Evolutionary conservation across 64 coral and sea anemone genomes (phyloP).

Genomic region (Exaiptasia diaphana): DNA sequence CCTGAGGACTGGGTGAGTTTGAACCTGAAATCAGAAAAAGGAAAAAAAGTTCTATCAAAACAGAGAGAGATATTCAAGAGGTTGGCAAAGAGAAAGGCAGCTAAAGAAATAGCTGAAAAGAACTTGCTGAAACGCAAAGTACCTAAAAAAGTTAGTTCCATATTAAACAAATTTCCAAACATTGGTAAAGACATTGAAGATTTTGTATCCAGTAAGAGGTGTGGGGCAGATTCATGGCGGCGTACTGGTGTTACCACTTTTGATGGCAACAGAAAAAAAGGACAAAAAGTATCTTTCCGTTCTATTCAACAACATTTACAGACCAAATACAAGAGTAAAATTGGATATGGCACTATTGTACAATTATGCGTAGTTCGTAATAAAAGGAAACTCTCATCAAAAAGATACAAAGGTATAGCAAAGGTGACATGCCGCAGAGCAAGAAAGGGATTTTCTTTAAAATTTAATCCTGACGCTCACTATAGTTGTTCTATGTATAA

Average conservation of each 20-base stretch:
- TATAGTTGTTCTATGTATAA: slow-evolving; percentile 39
- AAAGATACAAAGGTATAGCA: slow-evolving; percentile 29
- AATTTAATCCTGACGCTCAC: slow-evolving; percentile 51
- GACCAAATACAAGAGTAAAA: slow-evolving; percentile 12
- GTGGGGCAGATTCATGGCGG: slow-evolving; percentile 20
- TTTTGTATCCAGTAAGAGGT: slow-evolving; percentile 37
- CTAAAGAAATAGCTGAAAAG: slow-evolving; percentile 27
- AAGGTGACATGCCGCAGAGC: slow-evolving; percentile 31
- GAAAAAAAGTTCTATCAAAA: slow-evolving; percentile 4
- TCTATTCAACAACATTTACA: slow-evolving; percentile 44
- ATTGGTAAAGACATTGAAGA: slow-evolving; percentile 66
- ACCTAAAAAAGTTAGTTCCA: neutral
- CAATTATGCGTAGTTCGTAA: slow-evolving; percentile 13
- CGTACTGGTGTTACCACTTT: slow-evolving; percentile 39
- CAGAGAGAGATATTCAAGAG: slow-evolving; percentile 2
- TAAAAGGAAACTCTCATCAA: neutral
- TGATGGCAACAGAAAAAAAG: slow-evolving; percentile 43
- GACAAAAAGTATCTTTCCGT: slow-evolving; percentile 32
- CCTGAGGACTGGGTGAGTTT: slow-evolving; percentile 58
- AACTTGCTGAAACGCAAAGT: slow-evolving; percentile 33
- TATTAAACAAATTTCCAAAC: slow-evolving; percentile 42
- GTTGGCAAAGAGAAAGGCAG: neutral
- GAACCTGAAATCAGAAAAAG: slow-evolving; percentile 41
- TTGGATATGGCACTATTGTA: slow-evolving; percentile 37
- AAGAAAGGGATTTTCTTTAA: slow-evolving; percentile 48